phyloP scores from a whole-genome alignment of 2,888 invertebrate genomes.

The Crocallis elinguaria region DNA sequence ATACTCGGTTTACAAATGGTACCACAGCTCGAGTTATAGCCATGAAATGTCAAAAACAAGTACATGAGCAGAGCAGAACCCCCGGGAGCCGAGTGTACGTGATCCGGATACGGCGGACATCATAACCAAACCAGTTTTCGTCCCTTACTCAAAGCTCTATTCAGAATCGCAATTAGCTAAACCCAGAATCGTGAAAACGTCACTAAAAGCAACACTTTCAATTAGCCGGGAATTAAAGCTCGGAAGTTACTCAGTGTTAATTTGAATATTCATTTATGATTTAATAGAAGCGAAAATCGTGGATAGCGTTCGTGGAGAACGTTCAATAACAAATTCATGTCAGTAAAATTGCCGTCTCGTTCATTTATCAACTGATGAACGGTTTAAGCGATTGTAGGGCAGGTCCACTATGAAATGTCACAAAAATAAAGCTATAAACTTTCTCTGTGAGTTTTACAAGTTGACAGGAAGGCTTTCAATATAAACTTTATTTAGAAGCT shows the following conservation, averaged over 20 bases:
- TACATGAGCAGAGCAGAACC: conserved; percentile 65
- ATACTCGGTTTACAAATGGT: conserved; percentile 33
- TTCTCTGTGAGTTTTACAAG: neutral
- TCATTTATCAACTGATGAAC: conserved; percentile 34
- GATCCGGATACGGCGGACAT: conserved; percentile 64
- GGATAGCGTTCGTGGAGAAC: conserved; percentile 20
- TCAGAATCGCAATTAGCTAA: conserved; percentile 72
- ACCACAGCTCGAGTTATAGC: conserved; percentile 53
- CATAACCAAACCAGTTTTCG: conserved; percentile 68
- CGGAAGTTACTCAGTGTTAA: conserved; percentile 47
- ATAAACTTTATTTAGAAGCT: too few species aligned
- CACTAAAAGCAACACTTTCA: conserved; percentile 42
- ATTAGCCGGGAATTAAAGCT: conserved; percentile 42
- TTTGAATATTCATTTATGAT: conserved; percentile 51
- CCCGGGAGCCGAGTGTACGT: conserved; percentile 67
- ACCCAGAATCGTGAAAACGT: conserved; percentile 54
- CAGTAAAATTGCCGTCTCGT: conserved; percentile 38
- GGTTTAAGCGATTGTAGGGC: conserved; percentile 26
- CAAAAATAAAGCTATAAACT: conserved; percentile 7
- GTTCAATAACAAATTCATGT: conserved; percentile 37
- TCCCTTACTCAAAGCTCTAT: conserved; percentile 63
- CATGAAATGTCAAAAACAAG: conserved; percentile 72
- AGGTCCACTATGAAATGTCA: conserved; percentile 20
- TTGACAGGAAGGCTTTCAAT: neutral
- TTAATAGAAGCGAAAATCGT: conserved; percentile 42